These are phyloP conservation scores for Cyclophora albipunctata DNA, from an alignment of 2,888 invertebrate genomes.

Conservation along the genomic window DNA sequence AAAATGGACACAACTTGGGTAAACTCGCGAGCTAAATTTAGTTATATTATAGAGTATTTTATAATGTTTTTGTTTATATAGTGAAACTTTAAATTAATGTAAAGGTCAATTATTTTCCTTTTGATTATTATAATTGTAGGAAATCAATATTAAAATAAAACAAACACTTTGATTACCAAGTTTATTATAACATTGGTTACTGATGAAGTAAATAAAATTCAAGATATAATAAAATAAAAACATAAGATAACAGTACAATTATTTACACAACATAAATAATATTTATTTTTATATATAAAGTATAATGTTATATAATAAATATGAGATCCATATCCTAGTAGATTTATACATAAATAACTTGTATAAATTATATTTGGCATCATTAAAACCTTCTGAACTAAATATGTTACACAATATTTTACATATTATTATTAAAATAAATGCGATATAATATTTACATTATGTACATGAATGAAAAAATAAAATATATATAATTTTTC, in stretches of 20 bases:
- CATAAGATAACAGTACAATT: constrained; percentile 13
- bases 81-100: too few relatives aligned
- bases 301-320: constrained; percentile 26
- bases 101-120: too few relatives aligned
- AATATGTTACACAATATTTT: constrained; percentile 24
- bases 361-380: constrained; percentile 30
- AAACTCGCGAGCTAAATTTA: too few relatives aligned
- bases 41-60: too few relatives aligned
- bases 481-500: constrained; percentile 15
- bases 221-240: constrained; percentile 9
- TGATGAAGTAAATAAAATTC: constrained; percentile 31
- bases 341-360: constrained; percentile 25
- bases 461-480: constrained; percentile 30
- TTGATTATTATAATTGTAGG: too few relatives aligned
- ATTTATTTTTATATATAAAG: constrained; percentile 17
- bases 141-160: neutral
- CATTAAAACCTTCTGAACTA: constrained; percentile 30
- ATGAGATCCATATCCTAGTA: constrained; percentile 43
- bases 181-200: constrained; percentile 53
- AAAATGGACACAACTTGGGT: too few relatives aligned
- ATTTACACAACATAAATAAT: constrained; percentile 43
- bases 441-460: constrained; percentile 49
- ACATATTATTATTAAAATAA: constrained; percentile 27
- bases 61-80: too few relatives aligned
- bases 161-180: constrained; percentile 43